Evolutionary conservation across 1,140 invertebrate species (phyloP), one percentile per base, ranked within the genome.

Genomic region (Drosophila pseudoobscura): DNA sequence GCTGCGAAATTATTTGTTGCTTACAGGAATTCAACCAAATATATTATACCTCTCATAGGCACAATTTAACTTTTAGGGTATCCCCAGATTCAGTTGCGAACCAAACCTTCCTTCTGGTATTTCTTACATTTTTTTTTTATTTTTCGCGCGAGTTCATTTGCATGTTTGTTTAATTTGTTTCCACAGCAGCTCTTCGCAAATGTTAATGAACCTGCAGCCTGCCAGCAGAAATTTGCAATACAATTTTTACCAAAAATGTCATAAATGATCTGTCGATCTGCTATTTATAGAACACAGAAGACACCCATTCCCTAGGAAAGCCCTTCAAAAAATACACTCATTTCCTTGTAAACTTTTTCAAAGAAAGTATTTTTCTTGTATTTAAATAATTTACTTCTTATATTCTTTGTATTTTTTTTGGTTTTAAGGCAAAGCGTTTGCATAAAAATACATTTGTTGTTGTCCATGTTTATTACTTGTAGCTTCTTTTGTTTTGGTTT

Each of bases 381-480:
- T 72, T 85, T 80, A 61, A 79, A 72, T 78, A 71, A 57, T 44
- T 41, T 56, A 58, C 7, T 56, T 61, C 7, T 66, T 58, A 51
- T 59, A n/a, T 59, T 45, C 44, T 46, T 39, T 59, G 7, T 73
- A 70, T 74, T 35, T 43, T 60, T 35, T 41, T 62, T 55, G 61
- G 61, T 43, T 69, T 72, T 84, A 90, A 90, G 88, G 88, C 88
- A 88, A 90, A 90, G 88, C 88, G 69, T 84, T 90, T 88, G 89
- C 88, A 88, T 88, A 90, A 90, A 90, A 90, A 88, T 90, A 90
- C 83, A 82, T 55, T 73, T 84, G 44, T 78, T 76, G 64, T 39
- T 65, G 41, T 55, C 43, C 43, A 62, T 47, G 45, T 66, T 75
- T 53, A 57, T 51, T 51, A 72, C 56, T 52, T 47, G 46, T 57